Evolutionary conservation across 2,888 invertebrate genomes (phyloP), one percentile per base, ranked within the genome.

Genomic region (Spicauda simplicius): DNA sequence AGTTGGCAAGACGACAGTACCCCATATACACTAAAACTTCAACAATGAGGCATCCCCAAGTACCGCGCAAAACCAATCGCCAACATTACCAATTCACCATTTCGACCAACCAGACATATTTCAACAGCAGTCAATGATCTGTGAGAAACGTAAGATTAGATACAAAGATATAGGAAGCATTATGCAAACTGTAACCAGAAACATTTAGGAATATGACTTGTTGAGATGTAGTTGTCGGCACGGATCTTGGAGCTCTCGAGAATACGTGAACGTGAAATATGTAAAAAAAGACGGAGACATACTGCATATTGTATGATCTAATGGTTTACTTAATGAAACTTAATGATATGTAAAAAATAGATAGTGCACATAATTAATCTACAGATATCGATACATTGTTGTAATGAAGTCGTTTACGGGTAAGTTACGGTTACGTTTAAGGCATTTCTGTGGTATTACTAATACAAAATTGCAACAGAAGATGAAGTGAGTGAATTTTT

Each of bases 101-200:
- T 66, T 55, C 60, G 33, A 66, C 55, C 55, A 66, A 60, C 66
- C 8, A 7, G 41, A 41, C 60, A 30, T 30, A 30, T 50, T 60
- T 50, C 48, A 8, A 48, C 48, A 6, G 48, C 16, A 48, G 45
- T 41, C 20, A 50, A 60, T 54, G 45, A 61, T 60, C 60, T 60
- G 66, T 61, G 55, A 66, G 48, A 66, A 61, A 66, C 60, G 55
- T 19, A 65, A 41, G n/a, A 65, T 65, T 66, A 66, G 48, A 59
- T 62, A 62, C 41, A 62, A 54, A 25, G 55, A 54, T 45, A 41
- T 62, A 62, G n/a, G 54, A 62, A 62, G 54, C 62, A 62, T 55
- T 61, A 67, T 67, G 25, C 25, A 25, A 5, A 25, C 25, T 25
- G 2, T 25, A 25, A 25, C 61, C 60, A 30, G 52, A 50, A 61